These are phyloP conservation scores for Schizotus pectinicornis DNA, from an alignment of 2,888 invertebrate genomes.

Conservation along the genomic window DNA sequence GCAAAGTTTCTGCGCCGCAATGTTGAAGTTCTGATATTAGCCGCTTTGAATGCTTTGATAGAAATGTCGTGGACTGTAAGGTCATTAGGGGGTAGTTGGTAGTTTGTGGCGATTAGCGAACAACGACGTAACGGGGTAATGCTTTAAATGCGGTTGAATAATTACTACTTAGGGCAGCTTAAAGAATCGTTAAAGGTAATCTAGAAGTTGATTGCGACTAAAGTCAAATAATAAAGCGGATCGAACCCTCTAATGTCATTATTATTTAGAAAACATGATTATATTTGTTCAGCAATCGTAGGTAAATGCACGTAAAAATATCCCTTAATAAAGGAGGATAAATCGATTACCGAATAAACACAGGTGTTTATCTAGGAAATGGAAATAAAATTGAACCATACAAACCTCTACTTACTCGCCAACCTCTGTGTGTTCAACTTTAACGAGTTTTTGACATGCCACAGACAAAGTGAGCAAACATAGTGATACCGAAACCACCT, in stretches of 20 bases:
- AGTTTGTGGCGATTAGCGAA: too few species aligned
- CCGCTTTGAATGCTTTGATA: neutral
- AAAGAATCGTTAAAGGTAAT: conserved; percentile 26
- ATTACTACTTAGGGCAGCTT: conserved; percentile 18
- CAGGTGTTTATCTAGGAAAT: conserved; percentile 51
- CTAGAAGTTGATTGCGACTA: conserved; percentile 14
- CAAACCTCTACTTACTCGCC: conserved; percentile 9
- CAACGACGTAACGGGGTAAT: neutral
- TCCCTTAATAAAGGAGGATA: conserved; percentile 38
- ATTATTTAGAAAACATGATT: conserved; percentile 41
- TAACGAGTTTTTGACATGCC: conserved; percentile 35
- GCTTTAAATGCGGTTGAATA: conserved; percentile 11
- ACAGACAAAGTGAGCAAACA: conserved; percentile 24
- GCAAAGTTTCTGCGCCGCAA: too few species aligned
- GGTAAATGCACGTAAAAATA: conserved; percentile 41
- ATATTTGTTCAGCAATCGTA: conserved; percentile 46
- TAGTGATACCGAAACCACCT: conserved; percentile 35
- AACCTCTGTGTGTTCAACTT: conserved; percentile 20
- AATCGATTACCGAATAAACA: conserved; percentile 47
- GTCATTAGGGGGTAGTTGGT: neutral
- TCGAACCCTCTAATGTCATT: conserved; percentile 36
- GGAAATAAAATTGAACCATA: conserved; percentile 50
- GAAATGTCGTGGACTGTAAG: neutral
- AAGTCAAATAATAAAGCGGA: conserved; percentile 22
- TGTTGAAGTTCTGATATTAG: too few species aligned